A percentile compares a stretch with the other conserved stretches of the same genome.
Evolutionary conservation across 2,797 vertebrate genomes (phyloP).

Genomic region (Xiphophorus birchmanni): DNA sequence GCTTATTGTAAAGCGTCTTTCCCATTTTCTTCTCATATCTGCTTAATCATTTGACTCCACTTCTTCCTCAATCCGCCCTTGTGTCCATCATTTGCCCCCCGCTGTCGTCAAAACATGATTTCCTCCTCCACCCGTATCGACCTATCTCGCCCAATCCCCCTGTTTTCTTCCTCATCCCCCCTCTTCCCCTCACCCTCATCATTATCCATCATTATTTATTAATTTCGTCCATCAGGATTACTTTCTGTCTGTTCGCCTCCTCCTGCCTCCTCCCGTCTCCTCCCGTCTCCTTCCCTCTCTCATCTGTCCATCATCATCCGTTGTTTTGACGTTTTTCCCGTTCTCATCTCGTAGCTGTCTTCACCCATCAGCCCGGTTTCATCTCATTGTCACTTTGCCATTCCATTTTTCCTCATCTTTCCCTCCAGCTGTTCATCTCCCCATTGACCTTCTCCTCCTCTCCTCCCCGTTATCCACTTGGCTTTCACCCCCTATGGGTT

Average conservation of each 20-base stretch:
- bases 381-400: slow-evolving; percentile 51
- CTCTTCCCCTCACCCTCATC: slow-evolving; percentile 32
- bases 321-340: slow-evolving; percentile 63
- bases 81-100: slow-evolving; percentile 36
- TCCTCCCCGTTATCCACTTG: slow-evolving; percentile 17
- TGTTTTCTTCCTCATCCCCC: slow-evolving; percentile 29
- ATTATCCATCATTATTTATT: slow-evolving; percentile 57
- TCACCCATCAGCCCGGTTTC: slow-evolving; percentile 55
- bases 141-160: slow-evolving; percentile 29
- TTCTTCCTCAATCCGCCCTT: slow-evolving; percentile 40
- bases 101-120: slow-evolving; percentile 23
- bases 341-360: slow-evolving; percentile 62
- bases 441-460: not conserved
- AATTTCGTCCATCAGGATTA: slow-evolving; percentile 42
- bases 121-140: slow-evolving; percentile 26
- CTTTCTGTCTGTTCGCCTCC: slow-evolving; percentile 4
- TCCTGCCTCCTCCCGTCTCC: no score
- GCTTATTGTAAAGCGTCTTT: slow-evolving; percentile 42
- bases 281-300: slow-evolving; percentile 9
- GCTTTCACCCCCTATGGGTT: slow-evolving; percentile 8
- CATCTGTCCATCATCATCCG: slow-evolving; percentile 57
- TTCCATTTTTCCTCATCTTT: slow-evolving; percentile 50
- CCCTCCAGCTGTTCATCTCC: slow-evolving; percentile 9
- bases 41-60: slow-evolving; percentile 20
- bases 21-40: slow-evolving; percentile 23